These are phyloP conservation scores for Mystacornis crossleyi DNA, from an alignment of 2,113 vertebrate genomes.

Conservation along the genomic window DNA sequence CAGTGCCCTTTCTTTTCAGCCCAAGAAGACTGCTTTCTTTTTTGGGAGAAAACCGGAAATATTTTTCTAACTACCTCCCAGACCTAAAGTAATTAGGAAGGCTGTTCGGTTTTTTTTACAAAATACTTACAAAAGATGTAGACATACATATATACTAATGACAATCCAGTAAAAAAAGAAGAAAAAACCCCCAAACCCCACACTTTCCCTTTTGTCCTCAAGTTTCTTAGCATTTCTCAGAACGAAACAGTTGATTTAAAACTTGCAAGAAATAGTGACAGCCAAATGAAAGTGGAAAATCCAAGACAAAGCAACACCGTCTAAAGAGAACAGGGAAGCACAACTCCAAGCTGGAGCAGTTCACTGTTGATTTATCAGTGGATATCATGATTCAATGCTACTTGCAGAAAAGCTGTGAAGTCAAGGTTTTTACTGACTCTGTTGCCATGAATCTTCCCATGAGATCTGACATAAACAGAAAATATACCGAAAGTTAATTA, in stretches of 20 bases:
- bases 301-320: background rate
- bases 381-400: background rate
- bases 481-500: background rate
- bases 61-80: background rate
- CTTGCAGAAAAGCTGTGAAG: conserved; percentile 17
- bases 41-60: background rate
- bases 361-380: background rate
- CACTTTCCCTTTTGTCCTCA: background rate
- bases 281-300: background rate
- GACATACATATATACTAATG: background rate
- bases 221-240: background rate
- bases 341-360: background rate
- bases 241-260: background rate
- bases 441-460: background rate
- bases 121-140: background rate
- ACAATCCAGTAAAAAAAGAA: background rate
- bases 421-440: background rate
- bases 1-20: background rate
- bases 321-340: background rate
- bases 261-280: background rate
- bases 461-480: background rate
- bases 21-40: background rate
- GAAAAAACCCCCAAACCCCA: accelerated
- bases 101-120: background rate
- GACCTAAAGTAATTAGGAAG: background rate